Base-by-base conservation (phyloP, 2,797 vertebrate species). In the Sorex maritimensis region DNA sequence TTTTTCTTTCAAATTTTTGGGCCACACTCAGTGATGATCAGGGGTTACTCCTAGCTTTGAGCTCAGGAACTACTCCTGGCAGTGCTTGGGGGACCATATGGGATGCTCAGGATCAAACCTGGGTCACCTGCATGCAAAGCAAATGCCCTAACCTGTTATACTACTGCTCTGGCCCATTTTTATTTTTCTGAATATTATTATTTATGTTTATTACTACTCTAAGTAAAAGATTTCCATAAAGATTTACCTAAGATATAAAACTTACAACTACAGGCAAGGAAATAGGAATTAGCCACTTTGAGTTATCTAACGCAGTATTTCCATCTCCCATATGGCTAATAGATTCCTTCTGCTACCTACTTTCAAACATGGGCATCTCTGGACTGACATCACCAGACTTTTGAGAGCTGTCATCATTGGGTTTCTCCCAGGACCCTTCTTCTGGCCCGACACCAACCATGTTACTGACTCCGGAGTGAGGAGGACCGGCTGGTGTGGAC, bases 281-380 rank as follows among this genome's bases (percentile, higher is more conserved):
- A 94, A 86, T 0, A 87, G 28, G 68, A 67, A 73, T 49, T 49
- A 49, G 34, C 71, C 86, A 85, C 38, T 79, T 90, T 67, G 74
- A 58, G 19, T 46, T 58, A 88, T 79, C 38, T 81, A 85, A 79
- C 46, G 73, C 81, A 91, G 73, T 46, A 88, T 58, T 88, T 81
- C 34, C 80, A n/a, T 55, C 28, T 85, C 71, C 83, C 65, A 52
- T 44, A 74, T 2, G 52, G 84, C 30, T 91, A 82, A 28, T 0
- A 24, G n/a, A 26, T 38, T 93, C 38, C 49, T 67, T 71, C 67
- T 90, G 85, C 74, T 94, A 95, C 98, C 97, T 95, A 99, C 99
- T 98, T 98, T 99, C 98, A 96, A 99, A 99, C 88, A 98, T 98
- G 2, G 98, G 98, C 88, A 79, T 98, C 98, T 92, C 97, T 63